A percentile compares a stretch with the other conserved stretches of the same genome.
Evolutionary conservation across 2,797 vertebrate genomes (phyloP).

Genomic region (Falco naumanni): DNA sequence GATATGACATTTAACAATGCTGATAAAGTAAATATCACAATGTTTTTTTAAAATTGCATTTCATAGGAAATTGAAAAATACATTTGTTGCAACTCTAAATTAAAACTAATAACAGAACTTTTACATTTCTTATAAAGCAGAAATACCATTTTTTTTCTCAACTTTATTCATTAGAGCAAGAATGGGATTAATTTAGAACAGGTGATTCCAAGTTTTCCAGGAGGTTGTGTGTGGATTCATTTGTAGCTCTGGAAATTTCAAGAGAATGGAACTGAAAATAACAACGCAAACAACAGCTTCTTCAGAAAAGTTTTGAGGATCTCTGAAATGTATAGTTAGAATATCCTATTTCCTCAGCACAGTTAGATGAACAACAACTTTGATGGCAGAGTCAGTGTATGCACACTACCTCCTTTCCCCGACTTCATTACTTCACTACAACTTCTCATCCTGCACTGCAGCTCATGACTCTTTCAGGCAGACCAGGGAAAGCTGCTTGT

Average conservation of each 20-base stretch:
- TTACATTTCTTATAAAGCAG: not conserved
- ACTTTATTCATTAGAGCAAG: not conserved
- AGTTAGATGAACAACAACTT: not conserved
- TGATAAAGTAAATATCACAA: not conserved
- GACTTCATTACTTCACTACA: not conserved
- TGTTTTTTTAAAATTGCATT: not conserved
- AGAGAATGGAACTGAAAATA: not conserved
- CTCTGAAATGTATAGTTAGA: not conserved
- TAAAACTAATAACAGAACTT: not conserved
- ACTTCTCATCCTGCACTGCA: not conserved
- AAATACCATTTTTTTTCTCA: accelerated
- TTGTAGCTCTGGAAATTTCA: not conserved
- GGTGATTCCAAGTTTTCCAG: not conserved
- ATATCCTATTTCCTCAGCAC: not conserved
- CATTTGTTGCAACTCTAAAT: not conserved
- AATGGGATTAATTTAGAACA: not conserved
- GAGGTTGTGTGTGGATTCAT: not conserved
- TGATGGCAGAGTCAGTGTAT: not conserved
- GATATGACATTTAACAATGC: not conserved
- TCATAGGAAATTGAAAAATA: not conserved
- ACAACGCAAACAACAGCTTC: not conserved
- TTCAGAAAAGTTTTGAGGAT: not conserved
- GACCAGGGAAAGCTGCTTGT: not conserved
- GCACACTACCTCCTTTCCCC: not conserved
- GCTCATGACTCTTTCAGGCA: not conserved